A percentile compares a stretch with the other conserved stretches of the same genome.
Conservation (phyloP, 2,888 invertebrate species). For the Lydus trimaculatus region DNA sequence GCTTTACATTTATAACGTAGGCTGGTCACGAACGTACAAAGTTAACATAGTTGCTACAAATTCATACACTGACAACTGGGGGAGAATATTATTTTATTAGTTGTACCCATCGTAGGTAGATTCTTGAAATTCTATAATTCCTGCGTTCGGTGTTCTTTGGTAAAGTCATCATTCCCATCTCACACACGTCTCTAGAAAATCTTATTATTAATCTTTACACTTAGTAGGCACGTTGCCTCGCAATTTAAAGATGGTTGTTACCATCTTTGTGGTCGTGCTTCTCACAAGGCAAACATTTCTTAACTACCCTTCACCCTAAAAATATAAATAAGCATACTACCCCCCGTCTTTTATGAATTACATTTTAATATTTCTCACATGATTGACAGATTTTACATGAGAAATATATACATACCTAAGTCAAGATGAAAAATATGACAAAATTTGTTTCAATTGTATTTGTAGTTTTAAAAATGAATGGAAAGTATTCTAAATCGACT, state of each 20-base stretch:
- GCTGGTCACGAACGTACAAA: conserved; percentile 48
- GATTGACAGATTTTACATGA: conserved; percentile 38
- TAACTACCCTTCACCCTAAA: conserved; percentile 25
- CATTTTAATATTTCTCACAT: conserved; percentile 42
- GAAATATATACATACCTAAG: conserved; percentile 12
- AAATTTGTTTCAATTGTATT: neutral
- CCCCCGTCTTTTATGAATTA: conserved; percentile 24
- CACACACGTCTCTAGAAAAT: conserved; percentile 56
- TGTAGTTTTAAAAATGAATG: neutral
- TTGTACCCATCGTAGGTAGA: conserved; percentile 51
- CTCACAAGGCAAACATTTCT: conserved; percentile 32
- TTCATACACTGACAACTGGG: conserved; percentile 46
- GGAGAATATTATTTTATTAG: conserved; percentile 55
- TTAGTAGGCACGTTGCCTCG: conserved; percentile 53
- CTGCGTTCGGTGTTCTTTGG: conserved; percentile 37
- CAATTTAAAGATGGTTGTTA: conserved; percentile 49
- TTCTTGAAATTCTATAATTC: conserved; percentile 48
- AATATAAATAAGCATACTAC: neutral
- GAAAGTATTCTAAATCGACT: neutral
- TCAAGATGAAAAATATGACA: neutral
- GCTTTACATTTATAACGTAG: conserved; percentile 25
- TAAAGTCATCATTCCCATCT: conserved; percentile 55
- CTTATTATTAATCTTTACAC: conserved; percentile 60
- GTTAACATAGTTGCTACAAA: conserved; percentile 49
- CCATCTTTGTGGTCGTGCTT: conserved; percentile 46